phyloP scores from a whole-genome alignment of 2,888 invertebrate species.

The Apotomis betuletana region DNA sequence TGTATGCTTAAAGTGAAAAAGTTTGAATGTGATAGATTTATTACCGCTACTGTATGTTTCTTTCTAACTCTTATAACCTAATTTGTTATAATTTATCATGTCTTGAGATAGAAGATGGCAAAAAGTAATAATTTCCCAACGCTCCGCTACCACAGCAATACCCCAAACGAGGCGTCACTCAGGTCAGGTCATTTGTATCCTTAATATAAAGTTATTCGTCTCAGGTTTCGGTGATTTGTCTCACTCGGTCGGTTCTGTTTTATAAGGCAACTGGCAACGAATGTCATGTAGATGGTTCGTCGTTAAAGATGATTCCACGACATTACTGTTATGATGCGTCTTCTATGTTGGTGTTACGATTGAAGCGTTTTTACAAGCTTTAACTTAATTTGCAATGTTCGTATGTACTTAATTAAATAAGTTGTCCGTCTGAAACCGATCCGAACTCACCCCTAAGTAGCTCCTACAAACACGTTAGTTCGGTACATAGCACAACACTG shows the following conservation, averaged over 20 bases:
- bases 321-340: conserved; percentile 6
- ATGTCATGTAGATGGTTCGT: conserved; percentile 16
- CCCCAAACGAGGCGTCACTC: conserved; percentile 28
- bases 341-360: too few species aligned
- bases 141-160: not conserved
- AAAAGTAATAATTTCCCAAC: not conserved
- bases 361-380: not conserved
- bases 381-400: not conserved
- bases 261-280: conserved; percentile 4
- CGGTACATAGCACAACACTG: too few species aligned
- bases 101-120: not conserved
- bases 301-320: conserved; percentile 2
- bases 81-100: not conserved
- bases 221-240: conserved; percentile 32
- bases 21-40: too few species aligned
- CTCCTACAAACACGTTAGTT: too few species aligned
- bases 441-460: too few species aligned
- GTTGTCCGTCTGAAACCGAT: too few species aligned
- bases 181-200: conserved; percentile 34
- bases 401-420: too few species aligned
- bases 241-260: conserved; percentile 28
- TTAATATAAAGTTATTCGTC: conserved; percentile 37
- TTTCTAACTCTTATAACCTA: not conserved
- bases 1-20: too few species aligned
- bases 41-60: not conserved